These are phyloP conservation scores for Gasteruption jaculator DNA, from an alignment of 2,888 invertebrate genomes.

Conservation along the genomic window DNA sequence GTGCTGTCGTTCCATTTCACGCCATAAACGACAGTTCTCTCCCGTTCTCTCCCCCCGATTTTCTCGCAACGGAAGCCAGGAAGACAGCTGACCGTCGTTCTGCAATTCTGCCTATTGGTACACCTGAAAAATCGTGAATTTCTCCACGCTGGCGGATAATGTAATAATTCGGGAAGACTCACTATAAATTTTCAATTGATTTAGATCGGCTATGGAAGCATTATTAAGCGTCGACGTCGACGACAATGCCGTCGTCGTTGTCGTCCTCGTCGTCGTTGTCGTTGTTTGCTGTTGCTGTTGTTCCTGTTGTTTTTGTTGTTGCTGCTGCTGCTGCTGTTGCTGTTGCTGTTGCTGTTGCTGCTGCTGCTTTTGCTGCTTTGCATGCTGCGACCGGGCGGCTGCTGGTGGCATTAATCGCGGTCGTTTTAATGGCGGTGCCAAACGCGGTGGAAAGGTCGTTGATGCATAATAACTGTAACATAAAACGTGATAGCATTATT, in stretches of 20 bases:
- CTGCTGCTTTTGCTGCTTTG: constrained; percentile 40
- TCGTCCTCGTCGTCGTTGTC: constrained; percentile 45
- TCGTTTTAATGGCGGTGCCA: constrained; percentile 61
- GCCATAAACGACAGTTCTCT: too few species aligned
- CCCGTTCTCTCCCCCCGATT: too few species aligned
- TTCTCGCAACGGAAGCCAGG: too few species aligned
- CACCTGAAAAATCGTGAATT: too few species aligned
- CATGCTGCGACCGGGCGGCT: constrained; percentile 47
- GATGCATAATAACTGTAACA: constrained; percentile 63
- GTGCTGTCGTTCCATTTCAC: too few species aligned
- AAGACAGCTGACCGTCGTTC: too few species aligned
- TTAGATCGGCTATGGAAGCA: constrained; percentile 51
- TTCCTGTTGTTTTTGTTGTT: constrained; percentile 15
- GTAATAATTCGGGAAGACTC: too few species aligned
- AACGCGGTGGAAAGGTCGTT: constrained; percentile 57
- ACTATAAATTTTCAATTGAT: constrained; percentile 65
- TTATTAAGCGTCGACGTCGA: constrained; percentile 40
- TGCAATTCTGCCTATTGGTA: too few species aligned
- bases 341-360: constrained; percentile 18
- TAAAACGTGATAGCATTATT: too few species aligned
- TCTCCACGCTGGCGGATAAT: too few species aligned
- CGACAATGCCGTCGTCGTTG: constrained; percentile 43
- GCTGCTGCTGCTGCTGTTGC: constrained; percentile 17
- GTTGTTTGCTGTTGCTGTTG: too few species aligned
- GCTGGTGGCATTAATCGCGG: constrained; percentile 59